Conservation (phyloP, 1,140 invertebrate species). For the Olivierus martensii region DNA sequence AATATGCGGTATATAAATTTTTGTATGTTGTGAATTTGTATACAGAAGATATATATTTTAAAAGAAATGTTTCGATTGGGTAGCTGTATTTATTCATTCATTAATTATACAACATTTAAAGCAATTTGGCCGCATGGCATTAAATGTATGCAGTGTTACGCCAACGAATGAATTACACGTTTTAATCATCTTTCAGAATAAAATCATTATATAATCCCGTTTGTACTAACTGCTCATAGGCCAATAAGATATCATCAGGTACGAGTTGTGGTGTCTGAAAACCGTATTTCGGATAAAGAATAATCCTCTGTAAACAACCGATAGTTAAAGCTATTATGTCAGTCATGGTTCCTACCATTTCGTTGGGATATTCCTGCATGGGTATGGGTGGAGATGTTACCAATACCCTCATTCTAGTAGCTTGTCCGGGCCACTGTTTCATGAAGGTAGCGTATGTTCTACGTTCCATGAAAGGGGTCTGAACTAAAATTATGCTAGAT, state of each 20-base stretch:
- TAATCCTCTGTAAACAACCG: conserved; percentile 4
- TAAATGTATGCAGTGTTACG: no score
- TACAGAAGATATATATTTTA: no score
- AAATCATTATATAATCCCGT: not conserved
- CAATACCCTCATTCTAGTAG: not conserved
- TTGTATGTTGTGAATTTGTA: no score
- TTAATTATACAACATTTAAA: no score
- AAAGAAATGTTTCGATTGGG: no score
- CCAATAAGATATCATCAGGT: not conserved
- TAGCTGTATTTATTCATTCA: no score
- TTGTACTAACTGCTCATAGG: not conserved
- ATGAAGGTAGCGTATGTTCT: conserved; percentile 8
- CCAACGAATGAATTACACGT: no score
- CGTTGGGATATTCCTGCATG: conserved; percentile 2
- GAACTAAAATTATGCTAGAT: conserved; percentile 2
- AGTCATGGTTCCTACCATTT: not conserved
- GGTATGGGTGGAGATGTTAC: conserved; percentile 7
- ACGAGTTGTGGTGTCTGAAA: conserved; percentile 2
- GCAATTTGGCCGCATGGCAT: no score
- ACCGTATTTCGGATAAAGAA: not conserved
- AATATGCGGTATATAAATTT: no score
- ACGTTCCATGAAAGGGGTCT: conserved; percentile 10
- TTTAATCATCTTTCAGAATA: not conserved
- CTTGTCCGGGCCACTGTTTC: conserved; percentile 3
- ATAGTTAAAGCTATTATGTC: conserved; percentile 1